Conservation (phyloP, 2,113 vertebrate species). For the Albula goreensis region DNA sequence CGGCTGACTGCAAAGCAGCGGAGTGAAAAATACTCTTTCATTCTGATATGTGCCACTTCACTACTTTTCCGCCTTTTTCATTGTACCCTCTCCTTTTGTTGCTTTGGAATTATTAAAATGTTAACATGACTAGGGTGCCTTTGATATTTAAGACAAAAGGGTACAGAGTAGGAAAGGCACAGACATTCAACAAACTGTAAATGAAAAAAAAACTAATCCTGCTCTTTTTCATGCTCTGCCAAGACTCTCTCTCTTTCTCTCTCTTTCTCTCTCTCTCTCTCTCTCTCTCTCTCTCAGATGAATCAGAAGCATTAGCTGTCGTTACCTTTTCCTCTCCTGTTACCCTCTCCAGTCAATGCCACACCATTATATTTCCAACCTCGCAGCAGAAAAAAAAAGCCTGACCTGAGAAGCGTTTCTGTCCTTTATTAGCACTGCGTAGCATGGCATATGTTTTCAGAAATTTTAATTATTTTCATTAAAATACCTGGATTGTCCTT, state of each 20-base stretch:
- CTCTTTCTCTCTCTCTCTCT: background rate
- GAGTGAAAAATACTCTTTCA: slow-evolving; percentile 73
- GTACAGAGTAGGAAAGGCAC: slow-evolving; percentile 67
- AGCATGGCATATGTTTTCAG: background rate
- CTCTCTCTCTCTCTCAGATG: slow-evolving; percentile 29
- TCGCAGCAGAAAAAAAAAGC: background rate
- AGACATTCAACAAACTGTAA: slow-evolving; percentile 80
- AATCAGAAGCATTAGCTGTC: background rate
- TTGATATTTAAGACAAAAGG: slow-evolving; percentile 99
- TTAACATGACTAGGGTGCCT: slow-evolving; percentile 89
- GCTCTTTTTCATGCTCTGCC: slow-evolving; percentile 61
- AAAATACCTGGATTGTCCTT: background rate
- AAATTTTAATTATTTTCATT: background rate
- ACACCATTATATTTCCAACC: background rate
- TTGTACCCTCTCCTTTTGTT: slow-evolving; percentile 76
- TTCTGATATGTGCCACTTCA: slow-evolving; percentile 78
- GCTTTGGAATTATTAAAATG: slow-evolving; percentile 95
- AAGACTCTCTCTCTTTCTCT: slow-evolving; percentile 37
- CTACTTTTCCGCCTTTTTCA: slow-evolving; percentile 73
- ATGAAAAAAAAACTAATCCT: slow-evolving; percentile 76
- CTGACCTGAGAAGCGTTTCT: background rate
- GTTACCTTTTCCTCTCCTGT: background rate
- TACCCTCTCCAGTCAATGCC: background rate
- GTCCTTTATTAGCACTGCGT: background rate
- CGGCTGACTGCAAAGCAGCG: slow-evolving; percentile 67